Conservation (phyloP, 2,797 vertebrate genomes). For the Falco peregrinus region DNA sequence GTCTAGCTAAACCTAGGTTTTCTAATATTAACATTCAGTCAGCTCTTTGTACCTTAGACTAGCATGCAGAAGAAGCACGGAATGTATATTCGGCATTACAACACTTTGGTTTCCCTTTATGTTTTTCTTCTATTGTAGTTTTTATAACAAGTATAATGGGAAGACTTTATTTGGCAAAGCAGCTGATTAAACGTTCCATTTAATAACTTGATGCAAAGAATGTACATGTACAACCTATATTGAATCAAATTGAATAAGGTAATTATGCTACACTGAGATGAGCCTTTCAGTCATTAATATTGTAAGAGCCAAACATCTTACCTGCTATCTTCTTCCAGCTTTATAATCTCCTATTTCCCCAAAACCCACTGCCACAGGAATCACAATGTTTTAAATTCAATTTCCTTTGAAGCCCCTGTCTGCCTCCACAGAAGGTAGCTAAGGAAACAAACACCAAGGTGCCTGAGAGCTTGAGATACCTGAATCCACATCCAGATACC, state of each 20-base stretch:
- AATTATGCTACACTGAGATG: not conserved
- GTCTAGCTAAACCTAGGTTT: conserved; percentile 1
- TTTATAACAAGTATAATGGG: conserved; percentile 30
- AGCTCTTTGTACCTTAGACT: not conserved
- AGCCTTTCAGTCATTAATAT: not conserved
- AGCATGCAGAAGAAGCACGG: not conserved
- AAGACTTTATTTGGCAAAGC: conserved; percentile 57
- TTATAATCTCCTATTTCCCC: not conserved
- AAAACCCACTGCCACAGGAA: not conserved
- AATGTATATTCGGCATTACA: not conserved
- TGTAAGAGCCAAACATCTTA: not conserved
- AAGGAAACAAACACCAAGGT: not conserved
- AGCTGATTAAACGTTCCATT: conserved; percentile 68
- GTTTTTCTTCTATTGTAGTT: conserved; percentile 4
- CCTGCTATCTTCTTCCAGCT: not conserved
- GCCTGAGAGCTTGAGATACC: not conserved
- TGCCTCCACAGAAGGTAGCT: not conserved
- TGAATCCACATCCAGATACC: not conserved
- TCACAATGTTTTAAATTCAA: not conserved
- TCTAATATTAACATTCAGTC: not conserved
- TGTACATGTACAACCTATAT: not conserved
- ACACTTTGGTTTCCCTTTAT: not conserved
- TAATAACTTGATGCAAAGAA: conserved; percentile 60
- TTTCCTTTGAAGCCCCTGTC: not conserved
- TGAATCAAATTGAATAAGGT: conserved; percentile 1